These are phyloP conservation scores for Athalia circularis DNA, from an alignment of 2,888 invertebrate genomes.

Conservation along the genomic window DNA sequence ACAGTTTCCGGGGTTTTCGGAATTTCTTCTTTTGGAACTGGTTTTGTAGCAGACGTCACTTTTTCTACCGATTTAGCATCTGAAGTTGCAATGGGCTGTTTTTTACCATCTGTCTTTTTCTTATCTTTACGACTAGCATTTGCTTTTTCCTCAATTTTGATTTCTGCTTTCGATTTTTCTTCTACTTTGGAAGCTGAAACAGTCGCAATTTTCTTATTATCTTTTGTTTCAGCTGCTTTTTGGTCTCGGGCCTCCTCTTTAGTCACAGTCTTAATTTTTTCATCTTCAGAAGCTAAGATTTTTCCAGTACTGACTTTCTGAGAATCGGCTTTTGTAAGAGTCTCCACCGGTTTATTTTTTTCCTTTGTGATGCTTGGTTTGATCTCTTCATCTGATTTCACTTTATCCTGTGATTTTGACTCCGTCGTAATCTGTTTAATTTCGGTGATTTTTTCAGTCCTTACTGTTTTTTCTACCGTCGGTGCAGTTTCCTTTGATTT, in stretches of 20 bases:
- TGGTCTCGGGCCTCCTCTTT: background rate
- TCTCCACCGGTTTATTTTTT: background rate
- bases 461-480: background rate
- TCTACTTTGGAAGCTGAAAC: background rate
- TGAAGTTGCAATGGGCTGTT: slow-evolving; percentile 9
- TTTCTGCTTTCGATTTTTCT: background rate
- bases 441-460: slow-evolving; percentile 17
- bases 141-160: slow-evolving; percentile 43
- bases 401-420: slow-evolving; percentile 10
- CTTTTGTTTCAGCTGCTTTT: background rate
- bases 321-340: background rate
- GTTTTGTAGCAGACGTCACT: background rate
- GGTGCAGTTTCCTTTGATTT: slow-evolving; percentile 1
- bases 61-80: slow-evolving; percentile 15
- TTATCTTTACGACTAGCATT: slow-evolving; percentile 16
- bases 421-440: slow-evolving; percentile 12
- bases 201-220: background rate
- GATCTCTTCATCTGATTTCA: background rate
- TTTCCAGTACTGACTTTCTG: slow-evolving; percentile 4
- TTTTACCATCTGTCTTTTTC: slow-evolving; percentile 29
- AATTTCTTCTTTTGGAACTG: slow-evolving; percentile 22
- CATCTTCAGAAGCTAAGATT: background rate
- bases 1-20: background rate
- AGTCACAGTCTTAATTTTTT: background rate
- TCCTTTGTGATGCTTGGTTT: slow-evolving; percentile 6